A percentile compares a stretch with the other conserved stretches of the same genome.
phyloP scores from a whole-genome alignment of 2,888 invertebrate genomes.

The Clistopyga incitator region DNA sequence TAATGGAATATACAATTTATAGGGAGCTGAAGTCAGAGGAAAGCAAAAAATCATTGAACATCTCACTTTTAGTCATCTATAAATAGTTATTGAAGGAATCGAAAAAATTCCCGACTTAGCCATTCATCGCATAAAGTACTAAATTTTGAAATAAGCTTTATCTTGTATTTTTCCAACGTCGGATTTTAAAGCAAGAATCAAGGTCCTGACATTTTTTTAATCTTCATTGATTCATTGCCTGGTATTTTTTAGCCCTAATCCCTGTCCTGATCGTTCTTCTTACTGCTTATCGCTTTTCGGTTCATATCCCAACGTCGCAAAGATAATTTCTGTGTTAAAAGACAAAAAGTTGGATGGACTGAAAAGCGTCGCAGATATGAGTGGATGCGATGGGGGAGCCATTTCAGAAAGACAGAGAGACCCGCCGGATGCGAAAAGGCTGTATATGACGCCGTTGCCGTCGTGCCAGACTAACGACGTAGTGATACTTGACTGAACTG shows the following conservation, averaged over 20 bases:
- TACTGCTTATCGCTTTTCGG: not conserved
- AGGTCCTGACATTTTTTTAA: not conserved
- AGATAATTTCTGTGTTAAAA: not conserved
- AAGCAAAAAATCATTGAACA: no score
- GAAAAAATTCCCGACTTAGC: no score
- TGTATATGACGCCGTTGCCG: constrained; percentile 63
- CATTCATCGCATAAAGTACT: no score
- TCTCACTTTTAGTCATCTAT: no score
- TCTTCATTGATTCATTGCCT: not conserved
- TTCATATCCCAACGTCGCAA: not conserved
- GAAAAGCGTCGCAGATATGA: not conserved
- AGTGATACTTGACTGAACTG: constrained; percentile 27
- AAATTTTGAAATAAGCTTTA: no score
- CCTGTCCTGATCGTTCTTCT: not conserved
- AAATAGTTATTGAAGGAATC: no score
- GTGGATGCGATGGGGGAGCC: constrained; percentile 32
- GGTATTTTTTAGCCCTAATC: not conserved
- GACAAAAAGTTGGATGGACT: not conserved
- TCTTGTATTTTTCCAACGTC: no score
- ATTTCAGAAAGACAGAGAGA: constrained; percentile 39
- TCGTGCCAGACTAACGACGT: constrained; percentile 50
- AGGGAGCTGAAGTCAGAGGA: no score
- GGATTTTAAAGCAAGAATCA: no score
- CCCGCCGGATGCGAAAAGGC: constrained; percentile 62
- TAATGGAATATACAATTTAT: no score